Percentiles rank a stretch among this genome's conserved stretches.
Conservation (phyloP, 2,888 invertebrate species). For the Capitulum mitella region DNA sequence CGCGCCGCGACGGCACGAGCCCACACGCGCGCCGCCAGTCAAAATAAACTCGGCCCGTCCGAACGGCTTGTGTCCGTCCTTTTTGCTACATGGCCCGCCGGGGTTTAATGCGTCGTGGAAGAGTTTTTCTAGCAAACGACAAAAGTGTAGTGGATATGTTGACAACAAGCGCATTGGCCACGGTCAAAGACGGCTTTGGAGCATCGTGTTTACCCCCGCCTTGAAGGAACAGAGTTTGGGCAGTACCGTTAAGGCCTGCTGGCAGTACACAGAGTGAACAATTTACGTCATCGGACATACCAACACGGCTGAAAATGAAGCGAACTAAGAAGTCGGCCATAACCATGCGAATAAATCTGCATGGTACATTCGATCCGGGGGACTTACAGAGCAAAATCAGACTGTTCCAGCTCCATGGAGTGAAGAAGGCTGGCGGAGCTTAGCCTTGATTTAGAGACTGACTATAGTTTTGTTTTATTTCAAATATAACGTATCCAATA, state of each 20-base stretch:
- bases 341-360: slow-evolving; percentile 2
- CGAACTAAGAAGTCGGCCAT: neutral
- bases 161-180: neutral
- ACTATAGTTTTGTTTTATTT: no score
- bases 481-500: no score
- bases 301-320: neutral
- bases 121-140: neutral
- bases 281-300: neutral
- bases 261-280: neutral
- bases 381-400: no score
- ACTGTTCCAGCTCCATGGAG: no score
- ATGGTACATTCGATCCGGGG: neutral
- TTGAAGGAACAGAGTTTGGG: no score
- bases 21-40: neutral
- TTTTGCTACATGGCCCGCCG: neutral
- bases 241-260: neutral
- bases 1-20: neutral
- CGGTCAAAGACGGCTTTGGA: no score
- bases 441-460: no score
- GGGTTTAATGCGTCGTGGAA: neutral
- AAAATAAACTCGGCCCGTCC: slow-evolving; percentile 6
- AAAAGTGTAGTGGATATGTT: neutral
- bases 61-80: neutral
- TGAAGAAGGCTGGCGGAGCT: no score
- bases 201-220: no score